Evolutionary conservation across 2,888 invertebrate species (phyloP).

Genomic region (Polydrusus tereticollis): DNA sequence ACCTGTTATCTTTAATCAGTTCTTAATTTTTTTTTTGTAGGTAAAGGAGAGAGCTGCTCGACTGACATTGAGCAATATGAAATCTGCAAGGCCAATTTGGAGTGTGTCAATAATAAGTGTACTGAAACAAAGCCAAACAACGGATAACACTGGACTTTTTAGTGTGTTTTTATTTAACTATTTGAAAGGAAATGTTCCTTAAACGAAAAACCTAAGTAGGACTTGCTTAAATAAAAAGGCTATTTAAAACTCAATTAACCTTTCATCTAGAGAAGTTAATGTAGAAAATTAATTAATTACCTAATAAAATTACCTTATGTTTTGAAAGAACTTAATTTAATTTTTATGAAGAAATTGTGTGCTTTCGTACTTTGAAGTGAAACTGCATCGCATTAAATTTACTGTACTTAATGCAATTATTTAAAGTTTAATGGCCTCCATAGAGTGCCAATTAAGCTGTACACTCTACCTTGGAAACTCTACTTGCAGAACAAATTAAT

Average conservation of each 20-base stretch:
- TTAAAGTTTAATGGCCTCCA: not conserved
- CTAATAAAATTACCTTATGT: no score
- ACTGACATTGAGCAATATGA: constrained; percentile 22
- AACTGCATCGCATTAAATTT: not conserved
- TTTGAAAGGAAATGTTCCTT: not conserved
- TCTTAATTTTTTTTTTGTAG: constrained; percentile 35
- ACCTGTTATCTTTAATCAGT: no score
- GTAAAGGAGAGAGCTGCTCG: constrained; percentile 39
- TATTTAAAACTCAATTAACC: no score
- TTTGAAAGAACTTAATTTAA: no score
- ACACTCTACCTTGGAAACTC: not conserved
- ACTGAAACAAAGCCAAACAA: constrained; percentile 4
- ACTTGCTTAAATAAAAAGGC: no score
- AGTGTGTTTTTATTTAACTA: not conserved
- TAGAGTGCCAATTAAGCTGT: not conserved
- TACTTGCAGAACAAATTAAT: no score
- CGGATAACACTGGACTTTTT: not conserved
- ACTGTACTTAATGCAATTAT: not conserved
- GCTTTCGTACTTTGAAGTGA: no score
- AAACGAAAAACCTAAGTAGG: not conserved
- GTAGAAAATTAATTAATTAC: no score
- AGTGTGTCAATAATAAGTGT: constrained; percentile 40
- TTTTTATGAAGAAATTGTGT: no score
- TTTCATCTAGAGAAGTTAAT: no score
- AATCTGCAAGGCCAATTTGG: constrained; percentile 32